Evolutionary conservation across 1,140 invertebrate genomes (phyloP).

Genomic region (Drosophila pachea): DNA sequence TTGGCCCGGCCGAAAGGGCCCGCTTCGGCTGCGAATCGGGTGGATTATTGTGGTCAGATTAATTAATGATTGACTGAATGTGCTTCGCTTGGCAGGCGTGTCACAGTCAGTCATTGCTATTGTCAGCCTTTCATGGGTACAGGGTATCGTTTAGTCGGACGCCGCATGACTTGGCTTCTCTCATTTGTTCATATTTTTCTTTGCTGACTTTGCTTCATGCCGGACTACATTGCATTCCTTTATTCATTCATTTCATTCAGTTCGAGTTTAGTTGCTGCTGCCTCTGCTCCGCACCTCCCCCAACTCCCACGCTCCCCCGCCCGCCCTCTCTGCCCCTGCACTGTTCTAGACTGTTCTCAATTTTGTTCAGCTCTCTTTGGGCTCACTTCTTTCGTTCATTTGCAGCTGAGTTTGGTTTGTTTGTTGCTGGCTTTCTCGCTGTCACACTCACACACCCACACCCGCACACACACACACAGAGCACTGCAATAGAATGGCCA

Average conservation of each 20-base stretch:
- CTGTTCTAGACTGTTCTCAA: constrained; percentile 9
- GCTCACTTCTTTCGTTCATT: constrained; percentile 41
- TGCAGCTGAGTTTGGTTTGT: constrained; percentile 48
- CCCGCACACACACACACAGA: constrained; percentile 7
- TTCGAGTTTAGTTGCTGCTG: constrained; percentile 41
- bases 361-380: constrained; percentile 24
- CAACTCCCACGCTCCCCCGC: neutral
- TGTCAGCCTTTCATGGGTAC: neutral
- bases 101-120: too few species aligned
- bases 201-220: constrained; percentile 23
- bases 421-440: constrained; percentile 32
- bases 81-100: too few species aligned
- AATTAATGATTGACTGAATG: neutral
- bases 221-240: constrained; percentile 45
- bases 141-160: constrained; percentile 5
- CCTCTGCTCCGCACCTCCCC: neutral
- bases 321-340: too few species aligned
- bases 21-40: too few species aligned
- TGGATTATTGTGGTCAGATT: neutral
- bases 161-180: neutral
- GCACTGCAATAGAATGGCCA: constrained; percentile 23
- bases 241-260: constrained; percentile 56
- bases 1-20: too few species aligned
- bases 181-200: constrained; percentile 17
- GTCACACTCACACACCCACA: constrained; percentile 13